These are phyloP conservation scores for Drosophila guanche DNA, from an alignment of 1,140 invertebrate species.

Conservation along the genomic window DNA sequence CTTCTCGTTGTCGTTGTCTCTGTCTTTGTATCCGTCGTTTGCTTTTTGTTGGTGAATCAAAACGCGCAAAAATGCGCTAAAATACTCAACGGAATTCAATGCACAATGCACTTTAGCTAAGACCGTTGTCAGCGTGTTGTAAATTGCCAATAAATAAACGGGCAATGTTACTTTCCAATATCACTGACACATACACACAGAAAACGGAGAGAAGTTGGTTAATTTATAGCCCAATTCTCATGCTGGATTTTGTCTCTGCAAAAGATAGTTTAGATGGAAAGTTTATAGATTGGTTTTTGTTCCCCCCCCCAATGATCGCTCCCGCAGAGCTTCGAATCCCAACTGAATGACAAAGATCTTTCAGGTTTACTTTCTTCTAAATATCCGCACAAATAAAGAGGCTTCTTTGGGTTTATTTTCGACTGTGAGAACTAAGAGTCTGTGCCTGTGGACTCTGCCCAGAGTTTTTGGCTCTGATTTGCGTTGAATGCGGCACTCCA, in stretches of 20 bases:
- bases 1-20: slow-evolving; percentile 28
- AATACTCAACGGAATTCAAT: slow-evolving; percentile 30
- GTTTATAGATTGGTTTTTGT: not conserved
- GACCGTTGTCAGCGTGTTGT: slow-evolving; percentile 13
- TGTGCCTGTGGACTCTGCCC: not conserved
- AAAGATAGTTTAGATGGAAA: slow-evolving; percentile 9
- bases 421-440: too few species aligned
- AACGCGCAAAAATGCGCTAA: slow-evolving; percentile 71
- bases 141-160: slow-evolving; percentile 41
- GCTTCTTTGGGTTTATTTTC: slow-evolving; percentile 43
- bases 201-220: slow-evolving; percentile 24
- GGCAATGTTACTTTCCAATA: slow-evolving; percentile 42
- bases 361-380: slow-evolving; percentile 22
- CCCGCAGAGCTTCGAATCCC: not conserved
- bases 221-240: slow-evolving; percentile 60
- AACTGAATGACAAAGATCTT: slow-evolving; percentile 1
- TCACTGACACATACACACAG: slow-evolving; percentile 49
- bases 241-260: slow-evolving; percentile 25
- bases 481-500: slow-evolving; percentile 60
- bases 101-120: slow-evolving; percentile 36
- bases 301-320: not conserved
- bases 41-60: slow-evolving; percentile 38
- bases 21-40: slow-evolving; percentile 32
- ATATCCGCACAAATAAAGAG: slow-evolving; percentile 43
- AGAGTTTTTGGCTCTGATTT: slow-evolving; percentile 12